Conservation (phyloP, 2,113 vertebrate genomes). For the Condylura cristata region DNA sequence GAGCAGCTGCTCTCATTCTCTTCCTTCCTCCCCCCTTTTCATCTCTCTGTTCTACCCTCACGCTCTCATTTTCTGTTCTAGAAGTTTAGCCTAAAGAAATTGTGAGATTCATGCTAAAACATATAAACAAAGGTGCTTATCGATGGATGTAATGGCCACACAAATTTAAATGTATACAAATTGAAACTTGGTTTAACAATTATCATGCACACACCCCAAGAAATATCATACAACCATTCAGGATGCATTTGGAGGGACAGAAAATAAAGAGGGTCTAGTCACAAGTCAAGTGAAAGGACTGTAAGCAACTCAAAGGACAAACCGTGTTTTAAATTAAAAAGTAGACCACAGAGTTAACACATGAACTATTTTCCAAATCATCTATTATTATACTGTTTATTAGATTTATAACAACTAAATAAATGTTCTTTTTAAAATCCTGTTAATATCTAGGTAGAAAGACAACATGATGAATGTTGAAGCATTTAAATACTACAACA, state of each 20-base stretch:
- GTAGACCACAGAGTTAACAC: not conserved
- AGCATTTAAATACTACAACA: not conserved
- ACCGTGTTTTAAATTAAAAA: not conserved
- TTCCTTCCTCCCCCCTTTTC: not conserved
- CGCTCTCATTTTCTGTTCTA: not conserved
- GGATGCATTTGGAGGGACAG: not conserved
- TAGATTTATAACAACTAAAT: not conserved
- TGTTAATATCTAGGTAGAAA: not conserved
- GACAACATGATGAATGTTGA: not conserved
- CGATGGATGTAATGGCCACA: not conserved
- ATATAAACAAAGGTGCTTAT: not conserved
- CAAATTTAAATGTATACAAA: not conserved
- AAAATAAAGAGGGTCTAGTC: not conserved
- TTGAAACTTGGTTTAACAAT: not conserved
- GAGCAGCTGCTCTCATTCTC: not conserved
- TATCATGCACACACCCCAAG: not conserved
- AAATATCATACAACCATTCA: not conserved
- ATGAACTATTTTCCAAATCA: not conserved
- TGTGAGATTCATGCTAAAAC: not conserved
- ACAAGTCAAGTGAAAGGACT: not conserved
- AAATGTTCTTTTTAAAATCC: not conserved
- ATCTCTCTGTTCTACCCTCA: not conserved
- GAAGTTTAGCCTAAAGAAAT: constrained; percentile 53
- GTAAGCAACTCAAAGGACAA: not conserved
- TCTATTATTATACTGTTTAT: not conserved